Percentiles rank a stretch among this genome's conserved stretches.
phyloP scores from a whole-genome alignment of 2,113 vertebrate genomes.

The Phyllopteryx taeniolatus region DNA sequence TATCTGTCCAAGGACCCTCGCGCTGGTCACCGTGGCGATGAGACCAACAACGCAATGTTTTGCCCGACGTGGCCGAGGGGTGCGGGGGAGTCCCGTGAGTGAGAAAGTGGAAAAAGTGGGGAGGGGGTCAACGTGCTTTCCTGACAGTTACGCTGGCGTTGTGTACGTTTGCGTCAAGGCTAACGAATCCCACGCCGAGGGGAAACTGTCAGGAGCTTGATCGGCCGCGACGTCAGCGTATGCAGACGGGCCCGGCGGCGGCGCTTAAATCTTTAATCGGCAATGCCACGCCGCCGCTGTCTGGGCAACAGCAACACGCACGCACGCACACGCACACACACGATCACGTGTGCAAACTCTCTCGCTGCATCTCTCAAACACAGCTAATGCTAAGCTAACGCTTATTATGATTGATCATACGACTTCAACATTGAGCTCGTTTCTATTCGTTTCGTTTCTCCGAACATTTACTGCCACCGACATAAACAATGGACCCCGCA shows the following conservation, averaged over 20 bases:
- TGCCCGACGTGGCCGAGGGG: conserved; percentile 5
- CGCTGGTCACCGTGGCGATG: conserved; percentile 48
- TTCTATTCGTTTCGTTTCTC: too few relatives aligned
- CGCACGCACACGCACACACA: background rate
- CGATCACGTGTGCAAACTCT: too few relatives aligned
- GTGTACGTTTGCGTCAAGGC: background rate
- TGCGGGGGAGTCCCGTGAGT: background rate
- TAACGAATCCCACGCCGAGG: background rate
- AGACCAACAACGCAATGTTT: conserved; percentile 38
- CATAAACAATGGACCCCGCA: too few relatives aligned
- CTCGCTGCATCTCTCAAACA: too few relatives aligned
- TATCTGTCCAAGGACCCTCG: conserved; percentile 1
- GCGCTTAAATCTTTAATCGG: conserved; percentile 30
- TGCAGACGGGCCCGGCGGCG: background rate
- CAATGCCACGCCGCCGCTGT: conserved; percentile 35
- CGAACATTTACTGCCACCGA: too few relatives aligned
- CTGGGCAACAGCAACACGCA: background rate
- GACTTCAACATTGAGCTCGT: too few relatives aligned
- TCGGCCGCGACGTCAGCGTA: conserved; percentile 14
- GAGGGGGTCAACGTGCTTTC: background rate
- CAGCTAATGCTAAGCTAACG: too few relatives aligned
- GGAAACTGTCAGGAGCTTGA: background rate
- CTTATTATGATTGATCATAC: too few relatives aligned
- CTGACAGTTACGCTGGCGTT: background rate
- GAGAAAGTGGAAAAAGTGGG: conserved; percentile 40